Evolutionary conservation across 2,888 invertebrate species (phyloP).

Genomic region (Liopterus haemorrhoidalis): DNA sequence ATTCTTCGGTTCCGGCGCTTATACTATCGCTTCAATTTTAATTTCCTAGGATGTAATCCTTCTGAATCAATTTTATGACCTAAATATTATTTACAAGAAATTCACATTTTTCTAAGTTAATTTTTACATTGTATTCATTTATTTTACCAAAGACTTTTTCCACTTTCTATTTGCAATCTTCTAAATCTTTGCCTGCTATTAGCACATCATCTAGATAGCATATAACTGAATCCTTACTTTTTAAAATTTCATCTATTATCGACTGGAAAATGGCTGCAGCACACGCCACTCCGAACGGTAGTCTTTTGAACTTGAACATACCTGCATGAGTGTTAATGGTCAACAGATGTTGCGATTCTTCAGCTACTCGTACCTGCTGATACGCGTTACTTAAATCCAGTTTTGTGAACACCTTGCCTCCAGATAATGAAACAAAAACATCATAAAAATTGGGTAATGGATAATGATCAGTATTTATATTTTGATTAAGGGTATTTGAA

Average conservation of each 20-base stretch:
- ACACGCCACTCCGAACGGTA: constrained; percentile 29
- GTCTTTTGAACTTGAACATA: constrained; percentile 25
- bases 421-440: neutral
- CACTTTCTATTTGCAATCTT: neutral
- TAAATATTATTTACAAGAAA: constrained; percentile 4
- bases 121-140: neutral
- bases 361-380: constrained; percentile 25
- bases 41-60: neutral
- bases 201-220: constrained; percentile 8
- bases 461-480: constrained; percentile 2
- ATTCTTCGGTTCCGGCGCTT: constrained; percentile 2
- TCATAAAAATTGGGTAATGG: constrained; percentile 6
- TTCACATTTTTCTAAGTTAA: constrained; percentile 1
- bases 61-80: neutral
- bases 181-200: neutral
- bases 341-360: constrained; percentile 28
- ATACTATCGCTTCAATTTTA: neutral
- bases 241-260: constrained; percentile 5
- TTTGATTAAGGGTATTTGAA: neutral
- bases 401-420: constrained; percentile 19
- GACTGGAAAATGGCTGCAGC: constrained; percentile 28
- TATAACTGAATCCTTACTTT: neutral
- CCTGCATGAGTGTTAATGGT: constrained; percentile 32
- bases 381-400: constrained; percentile 28
- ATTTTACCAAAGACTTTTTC: neutral